Conservation (phyloP, 23 tunicate species). For the Diplosoma virens region DNA sequence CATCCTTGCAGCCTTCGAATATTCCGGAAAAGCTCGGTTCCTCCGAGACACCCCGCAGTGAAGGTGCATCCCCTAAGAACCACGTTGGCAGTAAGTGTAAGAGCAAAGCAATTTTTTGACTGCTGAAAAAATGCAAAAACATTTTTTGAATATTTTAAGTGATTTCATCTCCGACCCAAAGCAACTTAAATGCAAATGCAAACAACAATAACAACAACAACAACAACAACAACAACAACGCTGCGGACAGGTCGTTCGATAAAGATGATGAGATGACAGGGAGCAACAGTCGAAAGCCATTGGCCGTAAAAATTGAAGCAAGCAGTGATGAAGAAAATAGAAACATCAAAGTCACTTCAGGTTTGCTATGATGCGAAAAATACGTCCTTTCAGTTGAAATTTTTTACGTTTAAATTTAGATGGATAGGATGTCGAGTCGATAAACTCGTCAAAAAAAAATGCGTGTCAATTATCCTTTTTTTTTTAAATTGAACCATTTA, state of each 20-base stretch:
- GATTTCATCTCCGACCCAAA: too few species aligned
- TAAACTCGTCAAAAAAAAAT: too few species aligned
- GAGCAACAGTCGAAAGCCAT: conserved; percentile 58
- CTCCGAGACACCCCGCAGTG: conserved; percentile 6
- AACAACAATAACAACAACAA: conserved; percentile 51
- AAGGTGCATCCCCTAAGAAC: conserved; percentile 13
- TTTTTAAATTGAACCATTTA: too few species aligned
- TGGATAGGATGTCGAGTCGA: too few species aligned
- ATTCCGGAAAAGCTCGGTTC: background rate
- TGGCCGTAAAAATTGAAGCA: conserved; percentile 77
- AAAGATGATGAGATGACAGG: background rate
- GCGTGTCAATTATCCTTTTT: too few species aligned
- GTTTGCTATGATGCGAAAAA: too few species aligned
- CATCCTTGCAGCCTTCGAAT: conserved; percentile 14
- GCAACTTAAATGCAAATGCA: background rate
- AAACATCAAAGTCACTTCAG: too few species aligned
- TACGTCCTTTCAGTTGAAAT: too few species aligned
- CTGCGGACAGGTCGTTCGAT: background rate
- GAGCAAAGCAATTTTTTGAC: too few species aligned
- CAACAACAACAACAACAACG: conserved; percentile 28
- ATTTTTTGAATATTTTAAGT: too few species aligned
- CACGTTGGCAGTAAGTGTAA: conserved; percentile 9
- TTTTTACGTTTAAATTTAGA: too few species aligned
- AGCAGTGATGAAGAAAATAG: conserved; percentile 62
- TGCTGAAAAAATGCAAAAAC: too few species aligned